Base-by-base conservation (phyloP, 2,113 vertebrate species). In the Turnix velox region DNA sequence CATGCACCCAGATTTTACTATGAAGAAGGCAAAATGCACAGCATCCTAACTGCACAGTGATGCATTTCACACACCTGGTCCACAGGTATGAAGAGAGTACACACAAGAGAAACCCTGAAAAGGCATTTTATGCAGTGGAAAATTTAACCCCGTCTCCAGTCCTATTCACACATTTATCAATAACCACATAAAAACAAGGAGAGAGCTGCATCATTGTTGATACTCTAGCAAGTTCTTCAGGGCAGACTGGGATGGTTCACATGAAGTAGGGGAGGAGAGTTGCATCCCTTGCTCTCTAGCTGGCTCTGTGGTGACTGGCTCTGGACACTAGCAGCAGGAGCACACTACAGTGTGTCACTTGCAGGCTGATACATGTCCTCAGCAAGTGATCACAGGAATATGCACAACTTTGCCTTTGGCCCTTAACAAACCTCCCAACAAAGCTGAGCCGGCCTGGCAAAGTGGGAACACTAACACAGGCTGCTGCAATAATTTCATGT, bases 401-500 rank as follows among this genome's bases (percentile, higher is more conserved):
- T 92, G 82, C 39, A 22, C 62, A 68, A 45, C 22, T 22, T 59
- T 31, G 25, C 15, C 76, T 65, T 55, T 46, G 48, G 19, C 37
- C 61, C 39, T 46, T 20, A 52, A 30, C 5, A 61, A 72, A 67
- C 11, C 74, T 76, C 18, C 15, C 58, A 72, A 37, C 37, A 62
- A 57, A 75, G 31, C 39, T 62, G 20, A 90, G 42, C 51, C 3
- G 0, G 51, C n/a, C 19, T 17, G 31, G 52, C 49, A 37, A 33
- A 62, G 24, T 0, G 0, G 27, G 18, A 30, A 14, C 31, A 73
- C 4, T 15, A 18, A 31, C 52, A 43, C 7, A 24, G 11, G 28
- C 10, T 54, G 54, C 42, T 55, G 33, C 27, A 35, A 22, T 19
- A 35, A 24, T 20, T 54, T 54, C 28, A 12, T 35, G 25, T 20